Base-by-base conservation (phyloP, 2,888 invertebrate species). In the Craniophora ligustri region DNA sequence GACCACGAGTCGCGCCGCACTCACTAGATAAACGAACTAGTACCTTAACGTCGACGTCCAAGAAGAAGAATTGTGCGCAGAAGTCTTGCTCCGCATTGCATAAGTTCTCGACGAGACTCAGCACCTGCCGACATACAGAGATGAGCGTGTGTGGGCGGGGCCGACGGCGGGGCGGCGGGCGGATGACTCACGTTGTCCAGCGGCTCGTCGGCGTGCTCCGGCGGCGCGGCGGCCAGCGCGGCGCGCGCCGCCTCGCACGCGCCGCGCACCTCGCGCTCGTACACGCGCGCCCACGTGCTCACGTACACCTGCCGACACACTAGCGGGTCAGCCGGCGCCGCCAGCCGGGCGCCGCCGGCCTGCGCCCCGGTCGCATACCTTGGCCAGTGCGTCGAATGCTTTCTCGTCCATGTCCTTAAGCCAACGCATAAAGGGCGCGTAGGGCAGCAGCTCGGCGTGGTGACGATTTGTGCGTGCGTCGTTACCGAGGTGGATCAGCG, bases 61-160 rank as follows among this genome's bases (percentile, higher is more conserved):
- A 94, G 86, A 97, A 97, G 86, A 99, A 98, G 92, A 99, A 99
- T 59, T 95, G 95, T 13, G 97, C 96, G 85, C 98, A 99, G 89
- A 99, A 99, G 71, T 98, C 97, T 90, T 99, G 99, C 86, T 99
- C 99, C 16, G 97, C 97, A 67, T 98, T 94, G 82, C 99, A 98
- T 48, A 98, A 96, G 3, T 97, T 97, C 84, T 98, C 98, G 64
- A 99, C 94, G 81, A 98, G 96, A 11, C 96, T 96, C 54, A 99
- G 94, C 45, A 98, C 97, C 87, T 97, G 80, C 2, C 46, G 30
- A 26, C 11, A 64, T 2, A 51, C 2, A 10, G 11, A 16, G 6
- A 35, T 44, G 5, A 42, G 11, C 15, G 11, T 2, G 18, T 76
- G 61, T 85, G 87, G 16, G 79, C 75, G 34, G 67, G 76, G 61